Evolutionary conservation across 2,888 invertebrate genomes (phyloP).

Genomic region (Ernsta delagoae): DNA sequence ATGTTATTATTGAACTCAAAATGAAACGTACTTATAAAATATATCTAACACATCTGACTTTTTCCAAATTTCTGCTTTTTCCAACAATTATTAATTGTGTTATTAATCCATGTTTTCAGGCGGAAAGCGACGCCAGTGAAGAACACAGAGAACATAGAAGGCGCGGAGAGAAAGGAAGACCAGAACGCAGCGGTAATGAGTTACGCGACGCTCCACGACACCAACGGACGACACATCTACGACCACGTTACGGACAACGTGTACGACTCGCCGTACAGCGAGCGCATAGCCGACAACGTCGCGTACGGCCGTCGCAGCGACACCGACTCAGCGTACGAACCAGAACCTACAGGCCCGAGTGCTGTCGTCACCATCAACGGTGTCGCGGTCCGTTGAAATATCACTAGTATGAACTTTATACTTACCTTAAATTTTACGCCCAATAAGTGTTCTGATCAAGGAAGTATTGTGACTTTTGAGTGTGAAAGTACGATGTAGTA

Average conservation of each 20-base stretch:
- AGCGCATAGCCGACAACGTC: constrained; percentile 79
- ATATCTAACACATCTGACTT: too few species aligned
- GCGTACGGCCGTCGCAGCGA: constrained; percentile 77
- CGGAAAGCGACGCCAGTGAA: constrained; percentile 94
- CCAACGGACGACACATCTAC: constrained; percentile 82
- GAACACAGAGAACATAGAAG: constrained; percentile 94
- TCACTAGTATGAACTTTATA: background rate
- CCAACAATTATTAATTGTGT: too few species aligned
- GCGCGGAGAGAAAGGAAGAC: constrained; percentile 93
- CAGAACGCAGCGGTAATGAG: constrained; percentile 95
- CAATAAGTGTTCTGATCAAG: background rate
- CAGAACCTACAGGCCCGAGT: constrained; percentile 86
- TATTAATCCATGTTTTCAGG: too few species aligned
- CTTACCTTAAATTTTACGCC: background rate
- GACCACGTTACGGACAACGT: constrained; percentile 87
- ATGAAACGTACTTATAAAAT: too few species aligned
- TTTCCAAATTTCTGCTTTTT: too few species aligned
- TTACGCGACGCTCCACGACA: constrained; percentile 92
- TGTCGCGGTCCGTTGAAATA: constrained; percentile 90
- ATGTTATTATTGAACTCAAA: too few species aligned
- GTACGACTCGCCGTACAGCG: constrained; percentile 91
- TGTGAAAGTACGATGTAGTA: too few species aligned
- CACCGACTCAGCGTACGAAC: constrained; percentile 85
- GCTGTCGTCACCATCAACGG: constrained; percentile 94
- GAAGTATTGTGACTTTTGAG: too few species aligned